These are phyloP conservation scores for Elachura formosa DNA, from an alignment of 2,113 vertebrate species.

Conservation along the genomic window DNA sequence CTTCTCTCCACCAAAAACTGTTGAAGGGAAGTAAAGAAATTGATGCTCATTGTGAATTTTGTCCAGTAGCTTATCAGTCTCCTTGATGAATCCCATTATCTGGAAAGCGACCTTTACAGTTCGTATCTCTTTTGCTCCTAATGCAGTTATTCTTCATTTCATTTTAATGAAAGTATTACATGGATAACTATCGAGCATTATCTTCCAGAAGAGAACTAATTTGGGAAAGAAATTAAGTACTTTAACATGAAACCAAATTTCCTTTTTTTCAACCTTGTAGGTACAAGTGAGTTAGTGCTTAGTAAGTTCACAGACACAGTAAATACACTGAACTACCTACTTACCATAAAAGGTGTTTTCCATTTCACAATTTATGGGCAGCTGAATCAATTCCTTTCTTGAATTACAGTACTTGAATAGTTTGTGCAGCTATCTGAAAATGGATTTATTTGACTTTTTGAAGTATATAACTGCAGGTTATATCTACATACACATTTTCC, in stretches of 20 bases:
- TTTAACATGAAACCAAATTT: conserved; percentile 40
- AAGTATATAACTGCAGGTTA: not conserved
- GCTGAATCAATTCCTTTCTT: conserved; percentile 17
- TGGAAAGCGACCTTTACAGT: conserved; percentile 69
- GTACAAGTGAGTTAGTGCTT: not conserved
- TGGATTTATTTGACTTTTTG: not conserved
- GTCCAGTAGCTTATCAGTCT: conserved; percentile 12
- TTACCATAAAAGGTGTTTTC: conserved; percentile 37
- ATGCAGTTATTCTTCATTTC: conserved; percentile 67
- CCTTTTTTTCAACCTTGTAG: conserved; percentile 27
- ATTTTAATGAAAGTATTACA: conserved; percentile 73
- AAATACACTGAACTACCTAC: conserved; percentile 21
- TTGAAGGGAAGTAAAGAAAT: conserved; percentile 14
- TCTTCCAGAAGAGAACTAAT: conserved; percentile 68
- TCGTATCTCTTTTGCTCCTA: conserved; percentile 61
- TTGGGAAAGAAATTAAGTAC: conserved; percentile 63
- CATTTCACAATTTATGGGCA: conserved; percentile 4
- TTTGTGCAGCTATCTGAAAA: not conserved
- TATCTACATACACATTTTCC: not conserved
- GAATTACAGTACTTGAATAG: not conserved
- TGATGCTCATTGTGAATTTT: conserved; percentile 56
- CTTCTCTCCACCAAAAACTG: conserved; percentile 32
- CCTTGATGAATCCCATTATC: conserved; percentile 71
- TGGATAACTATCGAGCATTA: conserved; percentile 63
- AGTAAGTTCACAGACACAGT: conserved; percentile 21